Conservation (phyloP, 1,140 invertebrate species). For the Stegodyphus mimosarum region DNA sequence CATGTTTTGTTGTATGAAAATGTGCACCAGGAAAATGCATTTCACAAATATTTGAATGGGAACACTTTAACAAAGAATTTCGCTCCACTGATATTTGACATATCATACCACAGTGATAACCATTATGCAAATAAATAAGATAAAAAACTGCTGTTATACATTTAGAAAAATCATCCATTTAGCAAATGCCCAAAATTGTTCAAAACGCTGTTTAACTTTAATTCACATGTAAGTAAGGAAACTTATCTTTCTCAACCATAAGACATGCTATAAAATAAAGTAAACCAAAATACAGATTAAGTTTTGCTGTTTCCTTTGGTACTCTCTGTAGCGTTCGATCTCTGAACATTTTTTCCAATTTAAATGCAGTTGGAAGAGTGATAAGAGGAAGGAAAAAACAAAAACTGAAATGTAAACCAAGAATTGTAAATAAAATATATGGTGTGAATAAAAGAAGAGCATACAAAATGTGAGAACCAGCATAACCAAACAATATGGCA, state of each 20-base stretch:
- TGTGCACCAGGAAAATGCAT: no score
- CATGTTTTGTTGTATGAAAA: neutral
- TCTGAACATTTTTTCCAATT: constrained; percentile 89
- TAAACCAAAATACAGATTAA: constrained; percentile 91
- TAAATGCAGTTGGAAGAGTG: constrained; percentile 87
- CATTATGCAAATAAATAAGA: neutral
- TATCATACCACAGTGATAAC: no score
- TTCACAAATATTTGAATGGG: no score
- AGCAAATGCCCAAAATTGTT: no score
- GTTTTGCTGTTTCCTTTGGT: constrained; percentile 86
- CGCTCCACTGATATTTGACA: no score
- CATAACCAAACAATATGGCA: constrained; percentile 91
- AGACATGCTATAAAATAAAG: constrained; percentile 81
- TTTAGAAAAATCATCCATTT: no score
- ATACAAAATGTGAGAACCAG: constrained; percentile 90
- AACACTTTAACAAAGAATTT: no score
- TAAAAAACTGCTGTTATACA: neutral
- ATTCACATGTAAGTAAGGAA: constrained; percentile 56
- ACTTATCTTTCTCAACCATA: constrained; percentile 62
- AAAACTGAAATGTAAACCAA: constrained; percentile 79
- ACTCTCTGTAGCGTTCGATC: constrained; percentile 81
- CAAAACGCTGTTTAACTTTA: neutral
- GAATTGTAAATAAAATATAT: constrained; percentile 88
- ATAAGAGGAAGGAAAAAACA: constrained; percentile 91
- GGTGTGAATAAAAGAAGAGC: constrained; percentile 90